These are phyloP conservation scores for Ctenopoma multispine DNA, from an alignment of 2,797 vertebrate genomes.

Conservation along the genomic window DNA sequence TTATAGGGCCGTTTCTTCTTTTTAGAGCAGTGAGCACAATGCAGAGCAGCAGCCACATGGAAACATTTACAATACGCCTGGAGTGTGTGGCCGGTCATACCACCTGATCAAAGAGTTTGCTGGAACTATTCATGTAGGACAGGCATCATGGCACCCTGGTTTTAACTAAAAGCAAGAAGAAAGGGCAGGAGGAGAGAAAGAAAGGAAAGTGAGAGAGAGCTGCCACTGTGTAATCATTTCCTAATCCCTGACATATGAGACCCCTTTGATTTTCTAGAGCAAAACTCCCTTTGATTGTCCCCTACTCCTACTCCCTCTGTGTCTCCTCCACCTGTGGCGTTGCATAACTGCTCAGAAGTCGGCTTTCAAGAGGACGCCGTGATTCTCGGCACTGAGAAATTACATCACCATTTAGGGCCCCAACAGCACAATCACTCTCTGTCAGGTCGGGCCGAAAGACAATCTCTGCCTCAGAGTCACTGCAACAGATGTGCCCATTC, in stretches of 20 bases:
- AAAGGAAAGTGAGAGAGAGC: constrained; percentile 32
- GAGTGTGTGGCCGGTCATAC: constrained; percentile 62
- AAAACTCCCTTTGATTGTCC: constrained; percentile 30
- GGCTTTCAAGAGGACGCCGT: constrained; percentile 58
- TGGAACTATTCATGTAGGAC: constrained; percentile 59
- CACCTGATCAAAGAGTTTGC: constrained; percentile 77
- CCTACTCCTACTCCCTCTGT: constrained; percentile 37
- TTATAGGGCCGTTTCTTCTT: constrained; percentile 63
- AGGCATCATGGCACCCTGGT: constrained; percentile 36
- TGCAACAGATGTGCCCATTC: constrained; percentile 78
- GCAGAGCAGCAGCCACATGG: constrained; percentile 70
- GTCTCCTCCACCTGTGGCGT: constrained; percentile 79
- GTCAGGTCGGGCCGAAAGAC: constrained; percentile 72
- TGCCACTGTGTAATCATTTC: constrained; percentile 71
- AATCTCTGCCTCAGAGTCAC: constrained; percentile 78
- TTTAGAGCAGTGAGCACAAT: constrained; percentile 58
- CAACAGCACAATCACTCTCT: constrained; percentile 76
- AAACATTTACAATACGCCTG: constrained; percentile 74
- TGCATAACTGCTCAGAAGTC: constrained; percentile 76
- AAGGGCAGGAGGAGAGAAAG: constrained; percentile 11
- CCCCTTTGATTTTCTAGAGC: constrained; percentile 62
- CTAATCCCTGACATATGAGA: constrained; percentile 77
- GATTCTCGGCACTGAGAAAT: constrained; percentile 68
- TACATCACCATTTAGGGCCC: constrained; percentile 75
- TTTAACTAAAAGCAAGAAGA: constrained; percentile 45